Evolutionary conservation across 2,113 vertebrate species (phyloP).

Genomic region (Cyanistes caeruleus): DNA sequence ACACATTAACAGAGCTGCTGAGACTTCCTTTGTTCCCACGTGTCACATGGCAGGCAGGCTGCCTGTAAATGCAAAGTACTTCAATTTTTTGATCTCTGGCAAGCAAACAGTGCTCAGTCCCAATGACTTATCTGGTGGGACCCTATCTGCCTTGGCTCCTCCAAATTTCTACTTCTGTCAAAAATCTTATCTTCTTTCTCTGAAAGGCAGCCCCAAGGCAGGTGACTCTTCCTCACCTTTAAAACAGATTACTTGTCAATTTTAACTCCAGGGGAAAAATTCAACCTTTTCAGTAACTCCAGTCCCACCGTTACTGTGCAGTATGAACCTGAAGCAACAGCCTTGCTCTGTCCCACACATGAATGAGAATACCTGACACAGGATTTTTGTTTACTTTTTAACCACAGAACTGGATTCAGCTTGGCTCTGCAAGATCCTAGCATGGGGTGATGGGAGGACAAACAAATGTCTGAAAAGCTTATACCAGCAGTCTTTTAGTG

Average conservation of each 20-base stretch:
- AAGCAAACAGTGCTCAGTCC: not conserved
- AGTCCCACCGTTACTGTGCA: not conserved
- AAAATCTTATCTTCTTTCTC: not conserved
- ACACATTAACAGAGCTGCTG: not conserved
- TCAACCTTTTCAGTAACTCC: not conserved
- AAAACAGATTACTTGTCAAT: not conserved
- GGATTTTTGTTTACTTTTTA: not conserved
- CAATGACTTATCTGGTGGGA: not conserved
- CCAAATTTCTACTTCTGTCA: not conserved
- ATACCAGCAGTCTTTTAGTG: not conserved
- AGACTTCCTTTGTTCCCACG: not conserved
- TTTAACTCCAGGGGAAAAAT: not conserved
- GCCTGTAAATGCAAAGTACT: not conserved
- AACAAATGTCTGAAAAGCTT: not conserved
- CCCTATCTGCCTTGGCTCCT: not conserved
- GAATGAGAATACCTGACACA: not conserved
- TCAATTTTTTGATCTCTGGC: not conserved
- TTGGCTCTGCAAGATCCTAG: not conserved
- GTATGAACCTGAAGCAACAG: not conserved
- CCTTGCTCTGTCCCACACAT: not conserved
- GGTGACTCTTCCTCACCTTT: not conserved
- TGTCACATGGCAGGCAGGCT: rapidly evolving
- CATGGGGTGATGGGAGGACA: not conserved
- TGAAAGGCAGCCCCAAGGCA: not conserved
- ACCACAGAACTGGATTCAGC: not conserved